Evolutionary conservation across 2,113 vertebrate genomes (phyloP).

Genomic region (Phylloscopus whistleri): DNA sequence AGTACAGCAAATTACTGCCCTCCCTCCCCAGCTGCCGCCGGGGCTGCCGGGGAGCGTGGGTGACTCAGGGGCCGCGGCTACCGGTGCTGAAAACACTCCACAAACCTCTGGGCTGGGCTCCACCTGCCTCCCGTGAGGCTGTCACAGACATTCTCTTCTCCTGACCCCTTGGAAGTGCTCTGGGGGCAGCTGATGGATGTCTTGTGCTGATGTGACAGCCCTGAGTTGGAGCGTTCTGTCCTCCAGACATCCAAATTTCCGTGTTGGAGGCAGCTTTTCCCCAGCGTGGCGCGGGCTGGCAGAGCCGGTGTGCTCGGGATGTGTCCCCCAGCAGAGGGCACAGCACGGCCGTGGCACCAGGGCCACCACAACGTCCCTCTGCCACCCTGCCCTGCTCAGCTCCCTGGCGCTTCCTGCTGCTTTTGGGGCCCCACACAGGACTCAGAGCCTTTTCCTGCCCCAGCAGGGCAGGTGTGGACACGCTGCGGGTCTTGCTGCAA

Average conservation of each 20-base stretch:
- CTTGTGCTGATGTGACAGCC: rapidly evolving
- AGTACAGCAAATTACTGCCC: not conserved
- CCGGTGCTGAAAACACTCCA: not conserved
- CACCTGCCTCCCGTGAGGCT: not conserved
- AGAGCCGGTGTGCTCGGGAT: rapidly evolving
- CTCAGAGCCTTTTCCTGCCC: not conserved
- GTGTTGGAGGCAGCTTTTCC: rapidly evolving
- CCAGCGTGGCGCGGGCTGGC: not conserved
- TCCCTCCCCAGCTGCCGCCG: not conserved
- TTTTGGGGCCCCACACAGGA: not conserved
- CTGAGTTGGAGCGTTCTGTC: rapidly evolving
- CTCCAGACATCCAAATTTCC: rapidly evolving
- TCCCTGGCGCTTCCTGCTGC: rapidly evolving
- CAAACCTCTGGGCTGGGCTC: not conserved
- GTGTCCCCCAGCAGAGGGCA: constrained; percentile 56
- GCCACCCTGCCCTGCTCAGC: not conserved
- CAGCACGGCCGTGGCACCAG: not conserved
- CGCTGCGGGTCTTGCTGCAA: not conserved
- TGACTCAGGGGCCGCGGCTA: not conserved
- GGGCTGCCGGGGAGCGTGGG: not conserved
- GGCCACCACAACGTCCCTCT: rapidly evolving
- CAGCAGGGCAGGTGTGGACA: not conserved
- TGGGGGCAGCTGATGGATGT: not conserved
- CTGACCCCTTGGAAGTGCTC: rapidly evolving
- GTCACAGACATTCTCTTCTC: not conserved